Percentiles rank a stretch among this genome's conserved stretches.
These are phyloP conservation scores for Diloba caeruleocephala DNA, from an alignment of 2,888 invertebrate species.

Conservation along the genomic window DNA sequence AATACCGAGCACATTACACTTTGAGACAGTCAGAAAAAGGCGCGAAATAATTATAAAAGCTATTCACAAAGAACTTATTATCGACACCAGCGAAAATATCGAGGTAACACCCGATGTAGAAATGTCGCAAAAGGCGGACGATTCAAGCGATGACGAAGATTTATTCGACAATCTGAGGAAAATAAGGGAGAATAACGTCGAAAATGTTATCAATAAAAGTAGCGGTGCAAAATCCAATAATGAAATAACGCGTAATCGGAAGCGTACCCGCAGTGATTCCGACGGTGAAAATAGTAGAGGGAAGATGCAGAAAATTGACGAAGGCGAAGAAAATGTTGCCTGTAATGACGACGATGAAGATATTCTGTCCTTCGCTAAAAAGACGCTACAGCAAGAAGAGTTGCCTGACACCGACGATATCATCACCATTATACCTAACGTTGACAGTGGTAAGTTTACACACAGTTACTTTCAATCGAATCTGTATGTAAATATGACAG, in stretches of 20 bases:
- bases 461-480: not conserved
- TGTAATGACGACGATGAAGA: constrained; percentile 69
- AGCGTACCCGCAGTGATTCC: constrained; percentile 77
- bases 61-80: constrained; percentile 84
- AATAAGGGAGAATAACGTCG: constrained; percentile 66
- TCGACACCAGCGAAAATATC: constrained; percentile 56
- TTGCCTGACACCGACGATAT: constrained; percentile 82
- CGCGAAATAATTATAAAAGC: constrained; percentile 88
- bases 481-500: no score
- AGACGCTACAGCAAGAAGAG: constrained; percentile 76
- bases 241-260: constrained; percentile 60
- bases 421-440: constrained; percentile 65
- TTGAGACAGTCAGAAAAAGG: constrained; percentile 87
- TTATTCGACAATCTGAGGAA: constrained; percentile 81
- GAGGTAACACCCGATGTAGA: constrained; percentile 21
- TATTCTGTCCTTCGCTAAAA: constrained; percentile 82
- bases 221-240: constrained; percentile 33
- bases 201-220: constrained; percentile 50
- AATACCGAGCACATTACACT: constrained; percentile 91
- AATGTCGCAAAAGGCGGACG: constrained; percentile 40
- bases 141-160: constrained; percentile 80
- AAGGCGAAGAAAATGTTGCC: constrained; percentile 61
- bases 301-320: constrained; percentile 79
- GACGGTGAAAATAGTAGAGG: constrained; percentile 65
- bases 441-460: constrained; percentile 69